Base-by-base conservation (phyloP, 2,797 vertebrate genomes). In the Liparis tanakae region DNA sequence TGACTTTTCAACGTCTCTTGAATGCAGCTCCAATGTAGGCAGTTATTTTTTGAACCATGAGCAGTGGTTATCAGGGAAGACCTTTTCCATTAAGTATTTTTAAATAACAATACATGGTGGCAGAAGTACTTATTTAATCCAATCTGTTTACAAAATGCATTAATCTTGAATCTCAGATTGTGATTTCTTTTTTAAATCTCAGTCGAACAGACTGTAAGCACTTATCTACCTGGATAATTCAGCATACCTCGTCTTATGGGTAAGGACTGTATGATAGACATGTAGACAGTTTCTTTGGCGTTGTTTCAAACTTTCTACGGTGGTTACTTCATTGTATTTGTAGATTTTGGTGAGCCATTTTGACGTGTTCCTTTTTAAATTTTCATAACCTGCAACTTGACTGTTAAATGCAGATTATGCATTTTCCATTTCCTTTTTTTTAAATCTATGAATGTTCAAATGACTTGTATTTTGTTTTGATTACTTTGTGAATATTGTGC, bases 161-260 rank as follows among this genome's bases (percentile, higher is more conserved):
- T 37, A 30, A 76, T 72, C 1, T 81, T 75, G 20, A 70, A 64
- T 84, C 76, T 76, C 72, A 72, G 65, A 78, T 80, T 81, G 68
- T 74, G 76, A 78, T 53, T 25, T 1, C 2, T 78, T 81, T 67
- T 39, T 74, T 81, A n/a, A 30, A 74, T 67, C 73, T 79, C 61
- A 56, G 65, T 67, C 80, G 68, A 82, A 83, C 64, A 64, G 62
- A 88, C 81, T 86, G 65, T 70, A 78, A 77, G 89, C 84, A 87
- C 87, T 82, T 87, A 92, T 91, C 91, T 91, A 91, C 90, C 92
- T 91, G 85, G 84, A 86, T 67, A 76, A 89, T 88, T 91, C 87
- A 76, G 86, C 83, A 89, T 92, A 91, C 92, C 90, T 91, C 87
- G 88, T 85, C 61, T 81, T 74, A 80, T 84, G 60, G 81, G 81